A percentile compares a stretch with the other conserved stretches of the same genome.
phyloP scores from a whole-genome alignment of 2,113 vertebrate species.

The Tricholaema leucomelas region DNA sequence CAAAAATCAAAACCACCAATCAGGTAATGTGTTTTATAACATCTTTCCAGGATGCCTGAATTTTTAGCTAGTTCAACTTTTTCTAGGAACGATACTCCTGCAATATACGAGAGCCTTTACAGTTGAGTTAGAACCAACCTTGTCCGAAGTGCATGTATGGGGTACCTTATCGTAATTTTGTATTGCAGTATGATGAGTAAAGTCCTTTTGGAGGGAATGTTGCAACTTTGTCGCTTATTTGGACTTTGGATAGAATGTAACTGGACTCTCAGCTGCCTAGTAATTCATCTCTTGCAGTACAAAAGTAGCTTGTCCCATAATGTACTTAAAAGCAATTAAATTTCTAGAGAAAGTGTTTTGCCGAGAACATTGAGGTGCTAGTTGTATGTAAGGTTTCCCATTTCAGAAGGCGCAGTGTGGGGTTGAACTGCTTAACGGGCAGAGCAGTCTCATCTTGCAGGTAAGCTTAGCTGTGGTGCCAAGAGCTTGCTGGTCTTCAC shows the following conservation, averaged over 20 bases:
- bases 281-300: background rate
- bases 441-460: background rate
- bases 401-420: background rate
- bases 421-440: rapidly evolving
- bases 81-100: background rate
- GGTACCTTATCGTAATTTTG: background rate
- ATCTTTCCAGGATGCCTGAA: background rate
- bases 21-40: conserved; percentile 22
- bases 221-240: background rate
- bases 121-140: background rate
- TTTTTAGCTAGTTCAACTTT: background rate
- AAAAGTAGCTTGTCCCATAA: background rate
- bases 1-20: too few relatives aligned
- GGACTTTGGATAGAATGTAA: background rate
- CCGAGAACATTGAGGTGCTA: background rate
- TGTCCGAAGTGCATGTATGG: background rate
- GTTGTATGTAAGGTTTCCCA: rapidly evolving
- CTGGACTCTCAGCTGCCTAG: rapidly evolving
- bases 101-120: background rate
- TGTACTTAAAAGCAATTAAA: background rate
- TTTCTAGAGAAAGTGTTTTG: background rate
- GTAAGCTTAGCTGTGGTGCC: background rate
- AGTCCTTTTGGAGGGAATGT: background rate
- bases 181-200: background rate
- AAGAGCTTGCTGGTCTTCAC: rapidly evolving